Conservation (phyloP, 2,113 vertebrate genomes). For the Sclerurus mexicanus region DNA sequence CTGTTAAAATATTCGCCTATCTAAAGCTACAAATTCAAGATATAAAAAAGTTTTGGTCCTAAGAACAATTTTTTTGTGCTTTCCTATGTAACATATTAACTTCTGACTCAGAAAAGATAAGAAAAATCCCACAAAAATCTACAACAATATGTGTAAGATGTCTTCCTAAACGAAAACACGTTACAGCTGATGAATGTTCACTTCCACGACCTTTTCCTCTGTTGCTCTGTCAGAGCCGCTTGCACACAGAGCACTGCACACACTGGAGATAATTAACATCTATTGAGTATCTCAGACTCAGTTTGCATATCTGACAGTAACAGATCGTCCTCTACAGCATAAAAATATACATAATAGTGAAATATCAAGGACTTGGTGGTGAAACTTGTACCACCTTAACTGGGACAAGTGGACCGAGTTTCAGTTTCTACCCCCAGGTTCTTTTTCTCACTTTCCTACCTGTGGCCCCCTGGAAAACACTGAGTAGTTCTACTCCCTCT, state of each 20-base stretch:
- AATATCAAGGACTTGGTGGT: background rate
- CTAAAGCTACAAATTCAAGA: conserved; percentile 22
- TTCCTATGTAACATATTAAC: background rate
- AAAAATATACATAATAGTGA: background rate
- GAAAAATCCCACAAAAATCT: background rate
- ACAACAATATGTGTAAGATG: background rate
- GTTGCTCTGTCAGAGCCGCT: background rate
- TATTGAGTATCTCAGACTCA: background rate
- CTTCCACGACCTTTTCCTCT: background rate
- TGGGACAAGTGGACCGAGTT: background rate
- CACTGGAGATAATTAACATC: background rate
- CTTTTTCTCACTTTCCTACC: background rate
- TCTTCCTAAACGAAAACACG: background rate
- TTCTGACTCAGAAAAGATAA: background rate
- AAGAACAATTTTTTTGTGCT: background rate
- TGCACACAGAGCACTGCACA: background rate
- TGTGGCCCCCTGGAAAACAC: background rate
- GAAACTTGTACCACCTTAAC: background rate
- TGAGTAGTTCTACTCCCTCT: background rate
- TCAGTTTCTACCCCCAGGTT: background rate
- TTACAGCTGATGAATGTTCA: background rate
- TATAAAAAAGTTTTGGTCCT: conserved; percentile 12
- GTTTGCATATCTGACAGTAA: background rate
- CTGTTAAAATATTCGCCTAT: conserved; percentile 42
- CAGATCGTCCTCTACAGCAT: background rate